Evolutionary conservation across 2,888 invertebrate species (phyloP).

Genomic region (Meta bourneti): DNA sequence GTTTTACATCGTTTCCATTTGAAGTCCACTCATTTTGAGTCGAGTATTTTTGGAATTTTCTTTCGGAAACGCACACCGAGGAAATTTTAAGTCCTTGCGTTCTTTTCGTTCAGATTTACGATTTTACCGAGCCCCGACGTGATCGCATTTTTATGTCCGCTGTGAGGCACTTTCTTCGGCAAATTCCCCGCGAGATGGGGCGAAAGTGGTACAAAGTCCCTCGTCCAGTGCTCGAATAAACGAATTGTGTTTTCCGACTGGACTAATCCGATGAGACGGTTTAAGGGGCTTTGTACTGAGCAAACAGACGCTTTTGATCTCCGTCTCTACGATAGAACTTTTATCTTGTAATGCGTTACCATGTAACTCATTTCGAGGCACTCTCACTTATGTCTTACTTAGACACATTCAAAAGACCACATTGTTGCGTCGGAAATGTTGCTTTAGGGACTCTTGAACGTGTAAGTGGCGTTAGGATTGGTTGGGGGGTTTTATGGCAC

Average conservation of each 20-base stretch:
- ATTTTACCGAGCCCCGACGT: constrained; percentile 2
- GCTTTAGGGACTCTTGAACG: too few species aligned
- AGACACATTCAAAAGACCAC: too few species aligned
- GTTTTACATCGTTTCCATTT: background rate
- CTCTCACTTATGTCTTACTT: too few species aligned
- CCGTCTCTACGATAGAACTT: too few species aligned
- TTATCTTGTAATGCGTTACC: too few species aligned
- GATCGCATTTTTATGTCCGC: constrained; percentile 34
- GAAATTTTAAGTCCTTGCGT: constrained; percentile 22
- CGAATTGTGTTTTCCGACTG: background rate
- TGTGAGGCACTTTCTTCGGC: background rate
- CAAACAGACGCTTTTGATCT: background rate
- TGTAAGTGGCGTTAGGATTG: too few species aligned
- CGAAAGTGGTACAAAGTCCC: background rate
- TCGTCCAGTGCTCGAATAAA: background rate
- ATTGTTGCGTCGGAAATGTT: too few species aligned
- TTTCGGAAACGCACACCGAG: background rate
- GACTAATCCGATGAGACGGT: background rate
- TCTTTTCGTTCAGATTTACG: constrained; percentile 36
- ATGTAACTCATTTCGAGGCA: too few species aligned
- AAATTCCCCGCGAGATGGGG: background rate
- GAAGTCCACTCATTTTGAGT: background rate
- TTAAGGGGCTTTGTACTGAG: background rate
- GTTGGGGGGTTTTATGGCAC: too few species aligned
- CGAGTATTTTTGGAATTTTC: background rate